Conservation (phyloP, 2,888 invertebrate species). For the Synergus umbraculus region DNA sequence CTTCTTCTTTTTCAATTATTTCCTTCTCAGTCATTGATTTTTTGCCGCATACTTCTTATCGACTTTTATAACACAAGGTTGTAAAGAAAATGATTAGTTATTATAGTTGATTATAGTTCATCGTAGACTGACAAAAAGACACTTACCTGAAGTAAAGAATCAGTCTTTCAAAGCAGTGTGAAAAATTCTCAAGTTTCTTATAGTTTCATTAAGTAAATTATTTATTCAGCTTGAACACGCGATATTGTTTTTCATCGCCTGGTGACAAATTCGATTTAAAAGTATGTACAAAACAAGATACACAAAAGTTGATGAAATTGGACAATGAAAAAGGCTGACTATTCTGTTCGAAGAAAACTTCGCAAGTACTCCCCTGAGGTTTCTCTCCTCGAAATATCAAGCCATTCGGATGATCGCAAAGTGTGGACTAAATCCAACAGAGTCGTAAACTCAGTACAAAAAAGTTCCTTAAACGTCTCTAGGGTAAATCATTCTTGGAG, state of each 20-base stretch:
- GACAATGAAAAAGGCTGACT: not conserved
- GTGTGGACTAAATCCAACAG: not conserved
- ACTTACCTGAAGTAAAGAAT: too few relatives aligned
- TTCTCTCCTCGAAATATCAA: not conserved
- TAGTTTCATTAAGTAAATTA: too few relatives aligned
- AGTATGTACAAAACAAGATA: too few relatives aligned
- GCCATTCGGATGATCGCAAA: not conserved
- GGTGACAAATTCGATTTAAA: too few relatives aligned
- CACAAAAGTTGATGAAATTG: too few relatives aligned
- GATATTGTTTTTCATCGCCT: too few relatives aligned
- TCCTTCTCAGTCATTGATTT: not conserved
- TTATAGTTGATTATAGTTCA: too few relatives aligned
- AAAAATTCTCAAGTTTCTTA: too few relatives aligned
- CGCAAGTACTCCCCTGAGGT: not conserved
- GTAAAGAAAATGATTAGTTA: too few relatives aligned
- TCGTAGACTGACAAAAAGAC: too few relatives aligned
- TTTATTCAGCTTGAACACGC: too few relatives aligned
- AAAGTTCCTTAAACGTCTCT: not conserved
- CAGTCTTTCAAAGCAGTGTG: too few relatives aligned
- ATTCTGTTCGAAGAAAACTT: not conserved
- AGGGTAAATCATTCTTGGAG: slow-evolving; percentile 2
- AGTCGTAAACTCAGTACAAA: not conserved
- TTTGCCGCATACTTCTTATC: not conserved
- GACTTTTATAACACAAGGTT: not conserved
- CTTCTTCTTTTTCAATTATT: not conserved